Evolutionary conservation across 2,888 invertebrate genomes (phyloP).

Genomic region (Cryptocheilus praepositus): DNA sequence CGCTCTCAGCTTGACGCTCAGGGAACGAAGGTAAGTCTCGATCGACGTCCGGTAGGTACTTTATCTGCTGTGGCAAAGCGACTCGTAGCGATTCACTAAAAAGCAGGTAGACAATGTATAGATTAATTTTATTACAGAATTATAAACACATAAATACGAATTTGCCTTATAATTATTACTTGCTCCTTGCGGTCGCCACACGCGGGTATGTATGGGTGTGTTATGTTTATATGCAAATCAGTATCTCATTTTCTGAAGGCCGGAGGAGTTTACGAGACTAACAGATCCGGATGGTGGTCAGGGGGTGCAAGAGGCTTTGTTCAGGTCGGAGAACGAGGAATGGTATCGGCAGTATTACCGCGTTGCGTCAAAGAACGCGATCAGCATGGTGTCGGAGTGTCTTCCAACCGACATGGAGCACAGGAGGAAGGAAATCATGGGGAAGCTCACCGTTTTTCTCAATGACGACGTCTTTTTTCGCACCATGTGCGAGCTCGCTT

Average conservation of each 20-base stretch:
- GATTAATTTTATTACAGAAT: slow-evolving; percentile 9
- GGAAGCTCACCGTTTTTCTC: slow-evolving; percentile 79
- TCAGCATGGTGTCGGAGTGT: slow-evolving; percentile 78
- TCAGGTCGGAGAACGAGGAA: slow-evolving; percentile 80
- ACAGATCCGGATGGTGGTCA: slow-evolving; percentile 59
- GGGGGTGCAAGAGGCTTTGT: slow-evolving; percentile 77
- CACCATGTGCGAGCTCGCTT: slow-evolving; percentile 81
- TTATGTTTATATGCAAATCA: slow-evolving; percentile 3
- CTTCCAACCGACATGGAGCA: slow-evolving; percentile 70
- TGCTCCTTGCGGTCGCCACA: too few species aligned
- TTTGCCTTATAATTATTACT: neutral
- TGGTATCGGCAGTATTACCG: slow-evolving; percentile 84
- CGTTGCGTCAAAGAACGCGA: slow-evolving; percentile 80
- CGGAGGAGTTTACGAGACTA: slow-evolving; percentile 67
- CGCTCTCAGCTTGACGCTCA: slow-evolving; percentile 75
- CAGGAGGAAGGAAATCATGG: slow-evolving; percentile 77
- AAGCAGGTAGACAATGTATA: too few species aligned
- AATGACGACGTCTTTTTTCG: slow-evolving; percentile 81
- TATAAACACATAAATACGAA: slow-evolving; percentile 1
- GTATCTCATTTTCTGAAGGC: slow-evolving; percentile 53
- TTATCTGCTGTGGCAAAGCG: too few species aligned
- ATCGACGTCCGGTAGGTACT: too few species aligned
- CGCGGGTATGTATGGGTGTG: too few species aligned
- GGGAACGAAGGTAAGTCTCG: slow-evolving; percentile 63
- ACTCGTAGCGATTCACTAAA: too few species aligned